Percentiles rank a stretch among this genome's conserved stretches.
Evolutionary conservation across 2,888 invertebrate species (phyloP).

Genomic region (Drosophila vallismaia): DNA sequence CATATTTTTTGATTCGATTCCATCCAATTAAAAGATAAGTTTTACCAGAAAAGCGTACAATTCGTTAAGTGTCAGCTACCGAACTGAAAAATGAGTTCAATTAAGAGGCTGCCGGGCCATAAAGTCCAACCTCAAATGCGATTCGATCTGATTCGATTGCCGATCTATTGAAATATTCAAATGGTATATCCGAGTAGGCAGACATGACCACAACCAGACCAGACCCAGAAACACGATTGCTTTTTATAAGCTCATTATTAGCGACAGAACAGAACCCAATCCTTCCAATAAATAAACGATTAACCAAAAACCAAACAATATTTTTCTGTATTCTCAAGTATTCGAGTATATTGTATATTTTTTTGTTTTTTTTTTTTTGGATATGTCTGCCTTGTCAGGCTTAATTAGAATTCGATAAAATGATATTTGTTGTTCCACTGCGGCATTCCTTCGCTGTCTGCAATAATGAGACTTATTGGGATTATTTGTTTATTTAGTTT

Average conservation of each 20-base stretch:
- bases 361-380: too few species aligned
- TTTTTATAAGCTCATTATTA: conserved; percentile 51
- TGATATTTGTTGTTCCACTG: conserved; percentile 28
- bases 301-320: conserved; percentile 54
- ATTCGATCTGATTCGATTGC: conserved; percentile 20
- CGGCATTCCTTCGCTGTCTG: conserved; percentile 39
- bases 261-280: conserved; percentile 23
- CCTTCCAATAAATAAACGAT: conserved; percentile 68
- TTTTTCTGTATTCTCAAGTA: too few species aligned
- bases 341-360: too few species aligned
- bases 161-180: conserved; percentile 41
- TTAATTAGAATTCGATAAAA: conserved; percentile 73
- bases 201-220: conserved; percentile 21
- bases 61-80: conserved; percentile 33
- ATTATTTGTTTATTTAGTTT: conserved; percentile 71
- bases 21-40: conserved; percentile 22
- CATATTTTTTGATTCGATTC: background rate
- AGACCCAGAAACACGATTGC: background rate
- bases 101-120: conserved; percentile 9
- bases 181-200: conserved; percentile 16
- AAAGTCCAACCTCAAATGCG: conserved; percentile 8
- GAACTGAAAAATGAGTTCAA: conserved; percentile 41
- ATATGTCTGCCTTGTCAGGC: conserved; percentile 58
- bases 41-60: conserved; percentile 18
- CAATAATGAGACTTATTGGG: conserved; percentile 74